Percentiles rank a stretch among this genome's conserved stretches.
These are phyloP conservation scores for Epizoanthus illoricatus DNA, from an alignment of 92 coral and sea anemone genomes.

Conservation along the genomic window DNA sequence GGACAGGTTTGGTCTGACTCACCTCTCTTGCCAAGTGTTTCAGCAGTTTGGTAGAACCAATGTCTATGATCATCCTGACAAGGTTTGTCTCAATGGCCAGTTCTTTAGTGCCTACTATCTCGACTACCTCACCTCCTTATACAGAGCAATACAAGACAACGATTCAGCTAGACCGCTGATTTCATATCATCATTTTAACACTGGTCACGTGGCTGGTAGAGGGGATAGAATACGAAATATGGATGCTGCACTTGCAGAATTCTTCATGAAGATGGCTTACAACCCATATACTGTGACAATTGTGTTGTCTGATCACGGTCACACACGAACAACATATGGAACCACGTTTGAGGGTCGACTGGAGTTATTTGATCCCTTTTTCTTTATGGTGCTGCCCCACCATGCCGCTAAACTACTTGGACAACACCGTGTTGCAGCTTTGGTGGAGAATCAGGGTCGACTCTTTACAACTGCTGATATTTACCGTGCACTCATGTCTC, in stretches of 20 bases:
- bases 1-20: constrained; percentile 61
- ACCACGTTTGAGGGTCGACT: constrained; percentile 61
- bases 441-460: no score
- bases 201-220: constrained; percentile 64
- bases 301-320: constrained; percentile 71
- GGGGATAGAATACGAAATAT: constrained; percentile 34
- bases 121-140: constrained; percentile 44
- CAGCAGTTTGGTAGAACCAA: constrained; percentile 54
- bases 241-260: constrained; percentile 48
- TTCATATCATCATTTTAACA: constrained; percentile 60
- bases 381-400: constrained; percentile 63
- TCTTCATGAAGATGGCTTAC: constrained; percentile 48
- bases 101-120: constrained; percentile 62
- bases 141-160: constrained; percentile 21
- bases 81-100: constrained; percentile 69
- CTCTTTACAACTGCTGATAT: no score
- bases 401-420: constrained; percentile 64
- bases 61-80: constrained; percentile 55
- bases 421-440: constrained; percentile 46
- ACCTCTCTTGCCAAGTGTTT: constrained; percentile 61
- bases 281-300: constrained; percentile 65
- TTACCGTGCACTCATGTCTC: no score
- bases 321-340: constrained; percentile 56
- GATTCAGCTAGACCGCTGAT: constrained; percentile 39
- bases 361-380: constrained; percentile 61